These are phyloP conservation scores for Ametastegia equiseti DNA, from an alignment of 2,888 invertebrate species.

Conservation along the genomic window DNA sequence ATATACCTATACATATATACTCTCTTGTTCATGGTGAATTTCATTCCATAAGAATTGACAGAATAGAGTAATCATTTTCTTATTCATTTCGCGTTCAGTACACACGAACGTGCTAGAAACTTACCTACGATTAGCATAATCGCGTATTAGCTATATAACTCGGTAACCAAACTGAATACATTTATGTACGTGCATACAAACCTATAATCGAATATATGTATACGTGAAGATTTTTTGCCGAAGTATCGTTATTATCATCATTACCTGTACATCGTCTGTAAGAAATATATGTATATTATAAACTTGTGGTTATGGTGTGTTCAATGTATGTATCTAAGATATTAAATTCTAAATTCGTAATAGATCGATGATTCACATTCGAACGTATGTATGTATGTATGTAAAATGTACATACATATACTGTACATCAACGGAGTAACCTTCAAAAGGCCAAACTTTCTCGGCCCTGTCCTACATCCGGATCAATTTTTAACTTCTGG, in stretches of 20 bases:
- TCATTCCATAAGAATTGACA: neutral
- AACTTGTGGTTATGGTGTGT: too few relatives aligned
- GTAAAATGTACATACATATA: neutral
- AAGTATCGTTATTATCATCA: too few relatives aligned
- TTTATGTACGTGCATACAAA: too few relatives aligned
- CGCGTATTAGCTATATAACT: too few relatives aligned
- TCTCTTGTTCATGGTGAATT: too few relatives aligned
- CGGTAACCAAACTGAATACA: too few relatives aligned
- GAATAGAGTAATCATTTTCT: neutral
- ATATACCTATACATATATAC: too few relatives aligned
- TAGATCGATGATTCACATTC: slow-evolving; percentile 14
- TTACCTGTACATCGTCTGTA: neutral
- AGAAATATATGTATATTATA: neutral
- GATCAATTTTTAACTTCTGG: slow-evolving; percentile 22
- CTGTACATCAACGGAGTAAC: neutral
- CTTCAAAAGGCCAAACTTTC: slow-evolving; percentile 36
- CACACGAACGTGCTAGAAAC: neutral
- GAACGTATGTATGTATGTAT: neutral
- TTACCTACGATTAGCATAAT: too few relatives aligned
- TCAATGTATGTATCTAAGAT: too few relatives aligned
- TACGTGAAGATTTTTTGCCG: too few relatives aligned
- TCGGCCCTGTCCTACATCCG: slow-evolving; percentile 40
- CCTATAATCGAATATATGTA: too few relatives aligned
- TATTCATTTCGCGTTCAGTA: neutral
- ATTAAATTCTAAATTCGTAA: neutral